phyloP scores from a whole-genome alignment of 2,797 vertebrate species.

The Gobionotothen gibberifrons region DNA sequence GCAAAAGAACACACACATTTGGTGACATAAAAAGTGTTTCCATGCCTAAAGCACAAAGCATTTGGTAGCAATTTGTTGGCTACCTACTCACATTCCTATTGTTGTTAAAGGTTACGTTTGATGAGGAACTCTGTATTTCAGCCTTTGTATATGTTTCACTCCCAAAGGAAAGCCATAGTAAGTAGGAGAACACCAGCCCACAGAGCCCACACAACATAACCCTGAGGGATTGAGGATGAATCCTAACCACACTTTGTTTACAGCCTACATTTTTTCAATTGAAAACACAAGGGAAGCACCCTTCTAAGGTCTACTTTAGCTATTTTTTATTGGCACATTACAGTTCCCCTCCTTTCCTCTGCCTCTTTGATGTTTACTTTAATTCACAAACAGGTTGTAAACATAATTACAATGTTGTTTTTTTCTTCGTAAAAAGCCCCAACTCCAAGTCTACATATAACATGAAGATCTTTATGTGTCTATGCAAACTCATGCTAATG shows the following conservation, averaged over 20 bases:
- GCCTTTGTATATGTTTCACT: constrained; percentile 12
- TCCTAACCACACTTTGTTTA: constrained; percentile 46
- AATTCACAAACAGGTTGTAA: constrained; percentile 63
- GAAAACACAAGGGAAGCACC: constrained; percentile 54
- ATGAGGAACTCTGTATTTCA: constrained; percentile 17
- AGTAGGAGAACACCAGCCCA: constrained; percentile 35
- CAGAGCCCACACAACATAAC: constrained; percentile 43
- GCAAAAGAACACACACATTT: constrained; percentile 10
- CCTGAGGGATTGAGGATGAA: constrained; percentile 43
- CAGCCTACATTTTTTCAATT: constrained; percentile 27
- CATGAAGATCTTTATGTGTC: constrained; percentile 33
- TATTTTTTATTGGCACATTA: constrained; percentile 44
- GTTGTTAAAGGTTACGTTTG: constrained; percentile 19
- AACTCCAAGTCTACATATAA: constrained; percentile 33
- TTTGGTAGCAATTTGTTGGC: constrained; percentile 23
- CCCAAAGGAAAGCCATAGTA: constrained; percentile 35
- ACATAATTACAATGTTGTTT: constrained; percentile 48
- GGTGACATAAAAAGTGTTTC: constrained; percentile 12
- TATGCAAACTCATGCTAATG: constrained; percentile 70
- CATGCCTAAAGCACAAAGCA: constrained; percentile 15
- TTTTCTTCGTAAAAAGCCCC: constrained; percentile 25
- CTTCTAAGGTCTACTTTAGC: constrained; percentile 46
- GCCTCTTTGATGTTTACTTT: constrained; percentile 61
- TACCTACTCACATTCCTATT: constrained; percentile 24
- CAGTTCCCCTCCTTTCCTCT: constrained; percentile 10